Base-by-base conservation (phyloP, 2,888 invertebrate species). In the Dioctria rufipes region DNA sequence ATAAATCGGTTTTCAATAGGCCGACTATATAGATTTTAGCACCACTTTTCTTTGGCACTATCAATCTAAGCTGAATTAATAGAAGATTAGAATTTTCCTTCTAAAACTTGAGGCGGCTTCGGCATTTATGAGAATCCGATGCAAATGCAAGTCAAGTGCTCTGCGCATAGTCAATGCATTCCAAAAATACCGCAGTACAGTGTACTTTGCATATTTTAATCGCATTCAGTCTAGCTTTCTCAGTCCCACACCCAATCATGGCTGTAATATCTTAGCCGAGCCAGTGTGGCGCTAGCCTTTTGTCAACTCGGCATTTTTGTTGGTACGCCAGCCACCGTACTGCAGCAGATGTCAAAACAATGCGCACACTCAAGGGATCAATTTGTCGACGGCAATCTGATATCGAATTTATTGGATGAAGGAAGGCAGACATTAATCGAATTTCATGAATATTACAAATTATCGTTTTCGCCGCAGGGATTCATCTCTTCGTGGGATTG, bases 181-280 rank as follows among this genome's bases (percentile, higher is more conserved):
- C 69, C 51, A 51, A 49, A 69, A 11, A 69, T 69, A 51, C 69
- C 11, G 40, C 69, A 51, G 25, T 25, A 25, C 25, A 25, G 25
- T 37, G 65, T 39, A 69, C 43, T 69, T 69, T 51, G 54, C 69
- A 54, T 69, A 69, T 69, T 69, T 51, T 49, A 54, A 54, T 54
- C n/a, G 3, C 54, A 54, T 2, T 54, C 54, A 25, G n/a, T 11
- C 54, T 54, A 46, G 49, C 49, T 46, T 46, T 46, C 9, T 46
- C 49, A 4, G 54, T 8, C 11, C 25, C 25, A 25, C 25, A 25
- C 25, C 25, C 25, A 25, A 0, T 3, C 2, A 54, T 54, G n/a
- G 54, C 3, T 54, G 54, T 11, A 54, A 54, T 54, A 54, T 54
- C 11, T 54, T n/a, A 54, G 54, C 11, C 54, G 54, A 54, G 54